A percentile compares a stretch with the other conserved stretches of the same genome.
Evolutionary conservation across 2,888 invertebrate species (phyloP).

Genomic region (Phasia obesa): DNA sequence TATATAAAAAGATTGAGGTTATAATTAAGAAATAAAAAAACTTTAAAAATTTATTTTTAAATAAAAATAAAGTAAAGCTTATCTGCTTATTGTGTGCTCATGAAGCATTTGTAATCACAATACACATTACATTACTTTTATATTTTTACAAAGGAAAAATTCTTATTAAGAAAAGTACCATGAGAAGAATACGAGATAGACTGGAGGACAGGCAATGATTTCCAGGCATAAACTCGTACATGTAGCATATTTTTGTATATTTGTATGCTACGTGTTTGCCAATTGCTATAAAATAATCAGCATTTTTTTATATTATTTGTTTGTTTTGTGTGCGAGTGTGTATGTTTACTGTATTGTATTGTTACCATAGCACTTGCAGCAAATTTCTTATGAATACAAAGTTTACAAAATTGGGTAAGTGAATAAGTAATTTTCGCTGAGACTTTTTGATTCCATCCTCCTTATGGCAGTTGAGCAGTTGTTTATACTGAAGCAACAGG

Average conservation of each 20-base stretch:
- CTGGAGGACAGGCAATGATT: conserved; percentile 27
- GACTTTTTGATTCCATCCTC: no score
- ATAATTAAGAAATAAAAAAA: conserved; percentile 42
- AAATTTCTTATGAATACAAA: conserved; percentile 2
- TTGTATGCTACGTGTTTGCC: conserved; percentile 54
- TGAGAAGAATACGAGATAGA: conserved; percentile 44
- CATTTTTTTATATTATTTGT: conserved; percentile 24
- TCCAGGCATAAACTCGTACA: conserved; percentile 19
- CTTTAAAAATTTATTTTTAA: conserved; percentile 50
- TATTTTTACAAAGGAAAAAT: conserved; percentile 58
- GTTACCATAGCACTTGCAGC: conserved; percentile 3
- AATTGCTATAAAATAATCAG: conserved; percentile 65
- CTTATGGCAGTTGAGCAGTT: no score
- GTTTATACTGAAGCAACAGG: no score
- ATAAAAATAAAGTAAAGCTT: conserved; percentile 64
- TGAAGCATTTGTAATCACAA: conserved; percentile 10
- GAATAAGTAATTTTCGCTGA: not conserved
- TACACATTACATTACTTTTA: conserved; percentile 38
- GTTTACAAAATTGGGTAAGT: not conserved
- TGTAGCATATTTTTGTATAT: conserved; percentile 10
- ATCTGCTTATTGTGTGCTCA: conserved; percentile 51
- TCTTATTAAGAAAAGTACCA: conserved; percentile 37
- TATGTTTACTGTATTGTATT: conserved; percentile 8
- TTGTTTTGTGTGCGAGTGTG: not conserved
- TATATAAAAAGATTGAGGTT: conserved; percentile 60